Percentiles rank a stretch among this genome's conserved stretches.
Evolutionary conservation across 2,113 vertebrate species (phyloP).

Genomic region (Climacteris rufus): DNA sequence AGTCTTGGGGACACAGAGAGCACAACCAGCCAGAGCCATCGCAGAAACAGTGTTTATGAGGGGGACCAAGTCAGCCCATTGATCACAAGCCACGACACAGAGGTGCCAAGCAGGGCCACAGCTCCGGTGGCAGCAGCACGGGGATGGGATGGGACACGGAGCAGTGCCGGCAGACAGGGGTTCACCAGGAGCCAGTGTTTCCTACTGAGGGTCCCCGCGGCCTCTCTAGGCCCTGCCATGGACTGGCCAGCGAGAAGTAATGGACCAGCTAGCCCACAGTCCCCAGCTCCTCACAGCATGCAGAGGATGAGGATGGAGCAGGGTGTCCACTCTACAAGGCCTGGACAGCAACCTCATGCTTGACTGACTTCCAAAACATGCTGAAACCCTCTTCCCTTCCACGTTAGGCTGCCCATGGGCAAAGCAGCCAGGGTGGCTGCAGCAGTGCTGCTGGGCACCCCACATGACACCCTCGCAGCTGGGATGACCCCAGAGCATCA

Average conservation of each 20-base stretch:
- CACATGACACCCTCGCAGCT: neutral
- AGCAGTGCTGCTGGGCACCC: neutral
- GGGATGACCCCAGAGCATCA: neutral
- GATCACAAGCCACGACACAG: slow-evolving; percentile 17
- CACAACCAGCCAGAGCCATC: neutral
- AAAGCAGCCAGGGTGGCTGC: neutral
- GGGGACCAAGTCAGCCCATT: neutral
- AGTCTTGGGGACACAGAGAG: neutral
- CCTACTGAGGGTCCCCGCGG: neutral
- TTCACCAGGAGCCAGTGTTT: rapidly evolving
- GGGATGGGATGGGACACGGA: rapidly evolving
- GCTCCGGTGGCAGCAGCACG: rapidly evolving
- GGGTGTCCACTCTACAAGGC: neutral
- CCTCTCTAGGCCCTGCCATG: neutral
- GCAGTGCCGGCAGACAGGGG: neutral
- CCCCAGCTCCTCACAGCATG: neutral
- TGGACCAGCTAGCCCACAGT: neutral
- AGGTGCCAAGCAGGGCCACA: neutral
- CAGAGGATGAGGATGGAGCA: neutral
- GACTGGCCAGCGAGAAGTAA: neutral
- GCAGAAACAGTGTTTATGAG: slow-evolving; percentile 31
- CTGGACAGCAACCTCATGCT: neutral
- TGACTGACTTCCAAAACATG: neutral
- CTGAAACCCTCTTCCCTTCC: neutral
- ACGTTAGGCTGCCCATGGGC: rapidly evolving